Conservation (phyloP, 2,888 invertebrate species). For the Lordiphosa andalusiaca region DNA sequence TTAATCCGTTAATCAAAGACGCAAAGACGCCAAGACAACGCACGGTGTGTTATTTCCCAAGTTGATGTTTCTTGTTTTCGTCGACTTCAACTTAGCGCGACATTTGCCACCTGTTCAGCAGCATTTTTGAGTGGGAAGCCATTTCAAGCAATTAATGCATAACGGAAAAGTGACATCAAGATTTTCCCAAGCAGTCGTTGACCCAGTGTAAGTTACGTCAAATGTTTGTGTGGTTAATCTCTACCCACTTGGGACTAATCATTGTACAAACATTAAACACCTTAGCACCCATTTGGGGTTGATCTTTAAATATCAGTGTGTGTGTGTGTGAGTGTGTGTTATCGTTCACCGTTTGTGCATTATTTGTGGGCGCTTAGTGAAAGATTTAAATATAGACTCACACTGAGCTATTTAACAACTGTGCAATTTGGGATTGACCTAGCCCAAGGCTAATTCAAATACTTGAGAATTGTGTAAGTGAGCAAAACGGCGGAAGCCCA, state of each 20-base stretch:
- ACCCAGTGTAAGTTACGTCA: slow-evolving; percentile 57
- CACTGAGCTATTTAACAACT: slow-evolving; percentile 27
- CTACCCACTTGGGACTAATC: slow-evolving; percentile 3
- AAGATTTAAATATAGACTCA: slow-evolving; percentile 40
- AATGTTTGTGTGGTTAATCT: slow-evolving; percentile 15
- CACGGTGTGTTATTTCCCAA: slow-evolving; percentile 33
- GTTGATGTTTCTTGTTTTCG: slow-evolving; percentile 14
- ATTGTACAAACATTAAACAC: slow-evolving; percentile 25
- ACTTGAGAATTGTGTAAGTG: neutral
- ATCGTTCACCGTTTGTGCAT: slow-evolving; percentile 18
- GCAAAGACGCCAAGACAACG: slow-evolving; percentile 11
- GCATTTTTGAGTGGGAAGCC: slow-evolving; percentile 47
- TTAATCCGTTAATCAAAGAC: slow-evolving; percentile 8
- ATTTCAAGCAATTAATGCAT: slow-evolving; percentile 49
- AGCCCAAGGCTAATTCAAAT: slow-evolving; percentile 34
- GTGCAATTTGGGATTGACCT: slow-evolving; percentile 30
- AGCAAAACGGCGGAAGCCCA: too few relatives aligned
- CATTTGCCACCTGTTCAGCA: slow-evolving; percentile 69
- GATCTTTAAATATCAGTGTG: slow-evolving; percentile 16
- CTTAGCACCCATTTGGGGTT: slow-evolving; percentile 23
- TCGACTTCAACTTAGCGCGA: slow-evolving; percentile 37
- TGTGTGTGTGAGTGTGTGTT: slow-evolving; percentile 10
- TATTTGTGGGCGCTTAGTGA: slow-evolving; percentile 5
- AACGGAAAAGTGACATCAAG: slow-evolving; percentile 7
- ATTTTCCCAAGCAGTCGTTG: slow-evolving; percentile 33